A percentile compares a stretch with the other conserved stretches of the same genome.
Evolutionary conservation across 2,797 vertebrate species (phyloP).

Genomic region (Nasua narica): DNA sequence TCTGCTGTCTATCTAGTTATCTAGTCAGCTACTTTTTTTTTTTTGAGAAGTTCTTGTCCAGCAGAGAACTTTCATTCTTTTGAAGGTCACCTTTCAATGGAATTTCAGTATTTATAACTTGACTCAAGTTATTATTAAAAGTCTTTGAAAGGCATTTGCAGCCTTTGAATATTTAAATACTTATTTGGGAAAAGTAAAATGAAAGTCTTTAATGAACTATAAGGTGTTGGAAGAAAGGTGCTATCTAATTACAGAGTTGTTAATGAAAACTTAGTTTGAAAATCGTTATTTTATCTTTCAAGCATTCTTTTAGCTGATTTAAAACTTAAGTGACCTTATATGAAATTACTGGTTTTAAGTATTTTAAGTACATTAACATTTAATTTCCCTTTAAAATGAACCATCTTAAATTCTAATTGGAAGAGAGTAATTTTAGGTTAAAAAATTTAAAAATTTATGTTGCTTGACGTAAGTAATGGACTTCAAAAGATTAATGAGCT

Average conservation of each 20-base stretch:
- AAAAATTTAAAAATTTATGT: constrained; percentile 6
- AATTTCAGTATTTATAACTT: constrained; percentile 20
- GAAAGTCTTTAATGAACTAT: constrained; percentile 33
- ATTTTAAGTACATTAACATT: not conserved
- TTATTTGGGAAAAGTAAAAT: constrained; percentile 51
- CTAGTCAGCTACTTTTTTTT: not conserved
- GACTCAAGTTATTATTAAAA: constrained; percentile 16
- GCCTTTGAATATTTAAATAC: constrained; percentile 50
- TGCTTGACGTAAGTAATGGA: not conserved
- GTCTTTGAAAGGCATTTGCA: constrained; percentile 36
- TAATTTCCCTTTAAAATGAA: constrained; percentile 38
- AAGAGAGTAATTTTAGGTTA: constrained; percentile 33
- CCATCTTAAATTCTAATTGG: constrained; percentile 40
- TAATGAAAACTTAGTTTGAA: constrained; percentile 34
- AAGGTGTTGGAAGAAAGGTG: not conserved
- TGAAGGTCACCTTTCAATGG: constrained; percentile 23
- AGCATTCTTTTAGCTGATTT: constrained; percentile 8
- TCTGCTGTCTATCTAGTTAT: not conserved
- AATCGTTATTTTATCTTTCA: not conserved
- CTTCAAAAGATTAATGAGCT: not conserved
- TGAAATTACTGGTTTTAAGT: not conserved
- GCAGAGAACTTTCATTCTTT: constrained; percentile 11
- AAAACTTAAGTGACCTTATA: constrained; percentile 8
- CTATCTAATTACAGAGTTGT: constrained; percentile 11
- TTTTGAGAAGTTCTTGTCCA: not conserved